A percentile compares a stretch with the other conserved stretches of the same genome.
These are phyloP conservation scores for Sipha flava DNA, from an alignment of 1,140 invertebrate genomes.

Conservation along the genomic window DNA sequence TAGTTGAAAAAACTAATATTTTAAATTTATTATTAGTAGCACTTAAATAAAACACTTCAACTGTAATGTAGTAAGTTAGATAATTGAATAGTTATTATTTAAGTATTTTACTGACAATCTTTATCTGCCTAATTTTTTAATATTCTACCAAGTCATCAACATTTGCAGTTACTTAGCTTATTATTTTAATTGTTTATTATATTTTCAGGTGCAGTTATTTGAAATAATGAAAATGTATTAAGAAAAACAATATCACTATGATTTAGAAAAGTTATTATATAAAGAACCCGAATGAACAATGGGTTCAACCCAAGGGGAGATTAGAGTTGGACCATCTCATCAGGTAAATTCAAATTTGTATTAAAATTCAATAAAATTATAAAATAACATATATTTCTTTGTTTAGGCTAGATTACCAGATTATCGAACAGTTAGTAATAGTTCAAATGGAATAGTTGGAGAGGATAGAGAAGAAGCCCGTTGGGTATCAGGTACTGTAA, in stretches of 20 bases:
- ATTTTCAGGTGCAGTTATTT: neutral
- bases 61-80: neutral
- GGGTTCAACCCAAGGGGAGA: conserved; percentile 77
- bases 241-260: neutral
- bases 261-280: neutral
- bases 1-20: neutral
- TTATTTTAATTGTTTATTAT: neutral
- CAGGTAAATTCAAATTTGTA: conserved; percentile 53
- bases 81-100: neutral
- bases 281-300: conserved; percentile 33
- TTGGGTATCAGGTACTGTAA: conserved; percentile 83
- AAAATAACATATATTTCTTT: neutral
- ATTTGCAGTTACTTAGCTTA: neutral
- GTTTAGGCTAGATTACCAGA: conserved; percentile 73
- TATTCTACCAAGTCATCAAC: neutral
- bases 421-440: conserved; percentile 51
- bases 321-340: conserved; percentile 87
- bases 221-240: neutral
- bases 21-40: neutral
- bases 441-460: conserved; percentile 64
- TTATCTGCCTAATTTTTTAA: neutral
- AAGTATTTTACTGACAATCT: neutral
- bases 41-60: neutral
- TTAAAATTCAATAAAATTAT: neutral
- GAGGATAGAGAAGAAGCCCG: conserved; percentile 77